A percentile compares a stretch with the other conserved stretches of the same genome.
Evolutionary conservation across 2,797 vertebrate species (phyloP).

Genomic region (Hippoglossus hippoglossus): DNA sequence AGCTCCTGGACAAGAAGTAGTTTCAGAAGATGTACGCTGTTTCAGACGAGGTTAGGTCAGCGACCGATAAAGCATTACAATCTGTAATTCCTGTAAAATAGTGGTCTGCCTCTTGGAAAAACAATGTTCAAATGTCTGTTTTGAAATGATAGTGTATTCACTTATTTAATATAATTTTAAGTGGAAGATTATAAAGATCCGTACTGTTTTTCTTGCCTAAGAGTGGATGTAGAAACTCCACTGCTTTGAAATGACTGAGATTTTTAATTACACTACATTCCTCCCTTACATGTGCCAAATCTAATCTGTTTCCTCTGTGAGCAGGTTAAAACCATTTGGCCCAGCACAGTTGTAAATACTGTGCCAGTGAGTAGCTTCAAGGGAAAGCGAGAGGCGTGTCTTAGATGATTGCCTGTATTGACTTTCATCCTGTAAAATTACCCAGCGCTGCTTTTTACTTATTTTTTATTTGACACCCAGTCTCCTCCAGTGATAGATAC

Average conservation of each 20-base stretch:
- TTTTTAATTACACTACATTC: too few species aligned
- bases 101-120: too few species aligned
- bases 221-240: not conserved
- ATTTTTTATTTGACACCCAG: conserved; percentile 62
- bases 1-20: too few species aligned
- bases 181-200: not conserved
- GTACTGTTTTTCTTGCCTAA: not conserved
- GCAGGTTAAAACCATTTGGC: conserved; percentile 16
- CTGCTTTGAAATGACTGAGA: too few species aligned
- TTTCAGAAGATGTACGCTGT: too few species aligned
- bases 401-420: conserved; percentile 54
- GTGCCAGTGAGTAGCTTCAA: conserved; percentile 12
- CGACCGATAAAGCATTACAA: too few species aligned
- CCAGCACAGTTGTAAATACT: conserved; percentile 27
- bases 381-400: conserved; percentile 30
- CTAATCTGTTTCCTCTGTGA: not conserved
- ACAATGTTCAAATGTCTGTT: too few species aligned
- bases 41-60: too few species aligned
- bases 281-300: not conserved
- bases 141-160: too few species aligned
- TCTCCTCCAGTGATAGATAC: conserved; percentile 60
- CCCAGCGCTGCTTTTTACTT: conserved; percentile 24
- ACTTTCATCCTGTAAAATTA: conserved; percentile 63
- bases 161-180: too few species aligned
- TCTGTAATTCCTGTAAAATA: too few species aligned